A percentile compares a stretch with the other conserved stretches of the same genome.
Conservation (phyloP, 2,797 vertebrate species). For the Tapera naevia region DNA sequence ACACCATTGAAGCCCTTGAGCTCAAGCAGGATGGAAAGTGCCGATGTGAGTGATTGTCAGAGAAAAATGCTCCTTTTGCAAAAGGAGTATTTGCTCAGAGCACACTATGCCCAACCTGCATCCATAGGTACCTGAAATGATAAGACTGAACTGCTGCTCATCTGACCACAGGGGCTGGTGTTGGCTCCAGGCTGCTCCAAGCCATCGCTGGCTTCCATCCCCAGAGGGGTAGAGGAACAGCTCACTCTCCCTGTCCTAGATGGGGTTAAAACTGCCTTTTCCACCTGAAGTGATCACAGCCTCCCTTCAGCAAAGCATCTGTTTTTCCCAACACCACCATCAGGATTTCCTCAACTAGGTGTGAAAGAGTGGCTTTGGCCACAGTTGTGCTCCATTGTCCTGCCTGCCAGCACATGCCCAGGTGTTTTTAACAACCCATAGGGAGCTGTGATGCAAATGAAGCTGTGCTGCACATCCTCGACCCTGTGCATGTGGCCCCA, state of each 20-base stretch:
- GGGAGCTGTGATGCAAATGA: background rate
- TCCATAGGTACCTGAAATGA: background rate
- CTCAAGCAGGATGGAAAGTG: background rate
- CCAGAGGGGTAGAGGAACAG: fast-evolving
- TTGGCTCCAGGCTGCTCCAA: background rate
- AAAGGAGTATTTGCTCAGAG: background rate
- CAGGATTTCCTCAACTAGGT: background rate
- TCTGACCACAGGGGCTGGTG: fast-evolving
- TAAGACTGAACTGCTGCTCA: background rate
- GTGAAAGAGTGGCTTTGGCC: background rate
- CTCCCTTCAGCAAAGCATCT: background rate
- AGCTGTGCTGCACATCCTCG: background rate
- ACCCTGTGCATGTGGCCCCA: fast-evolving
- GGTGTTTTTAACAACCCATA: background rate
- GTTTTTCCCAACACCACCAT: background rate
- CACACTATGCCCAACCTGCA: background rate
- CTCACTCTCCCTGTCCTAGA: background rate
- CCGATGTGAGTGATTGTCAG: background rate
- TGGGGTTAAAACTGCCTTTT: background rate
- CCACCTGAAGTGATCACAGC: background rate
- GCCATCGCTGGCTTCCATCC: background rate
- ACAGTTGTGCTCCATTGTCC: fast-evolving
- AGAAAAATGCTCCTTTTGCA: background rate
- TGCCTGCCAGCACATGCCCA: fast-evolving
- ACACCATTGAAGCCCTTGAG: background rate